A percentile compares a stretch with the other conserved stretches of the same genome.
Evolutionary conservation across 2,888 invertebrate species (phyloP).

Genomic region (Leucozona laternaria): DNA sequence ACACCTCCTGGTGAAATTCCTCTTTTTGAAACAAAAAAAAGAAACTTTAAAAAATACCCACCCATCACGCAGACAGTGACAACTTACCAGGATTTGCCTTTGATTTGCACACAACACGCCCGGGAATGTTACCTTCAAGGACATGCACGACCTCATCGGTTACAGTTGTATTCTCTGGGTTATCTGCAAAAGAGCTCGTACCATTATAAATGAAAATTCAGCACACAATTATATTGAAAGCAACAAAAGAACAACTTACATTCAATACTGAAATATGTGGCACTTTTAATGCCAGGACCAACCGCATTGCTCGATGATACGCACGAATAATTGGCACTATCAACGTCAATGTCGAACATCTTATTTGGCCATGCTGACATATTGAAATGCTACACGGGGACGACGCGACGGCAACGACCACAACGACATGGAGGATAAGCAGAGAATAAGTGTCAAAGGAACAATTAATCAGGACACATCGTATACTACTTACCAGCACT

Average conservation of each 20-base stretch:
- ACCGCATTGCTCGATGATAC: slow-evolving; percentile 90
- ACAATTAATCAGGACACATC: slow-evolving; percentile 70
- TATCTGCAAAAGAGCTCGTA: slow-evolving; percentile 84
- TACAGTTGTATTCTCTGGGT: slow-evolving; percentile 93
- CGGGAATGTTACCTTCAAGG: slow-evolving; percentile 84
- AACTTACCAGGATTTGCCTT: slow-evolving; percentile 84
- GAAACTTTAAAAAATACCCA: not conserved
- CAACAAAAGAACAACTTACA: slow-evolving; percentile 86
- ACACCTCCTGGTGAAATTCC: slow-evolving; percentile 6
- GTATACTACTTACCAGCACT: slow-evolving; percentile 87
- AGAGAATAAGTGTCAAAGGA: slow-evolving; percentile 51
- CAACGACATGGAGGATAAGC: slow-evolving; percentile 1
- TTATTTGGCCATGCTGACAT: slow-evolving; percentile 92
- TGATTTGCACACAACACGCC: slow-evolving; percentile 85
- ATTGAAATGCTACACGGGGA: slow-evolving; percentile 88
- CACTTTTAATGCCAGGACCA: slow-evolving; percentile 92
- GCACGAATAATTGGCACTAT: slow-evolving; percentile 93
- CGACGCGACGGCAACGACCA: not conserved
- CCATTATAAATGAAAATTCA: not conserved
- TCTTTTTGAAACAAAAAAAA: no score
- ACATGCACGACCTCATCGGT: slow-evolving; percentile 84
- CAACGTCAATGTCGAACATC: slow-evolving; percentile 89
- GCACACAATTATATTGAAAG: slow-evolving; percentile 32
- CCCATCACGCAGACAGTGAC: not conserved
- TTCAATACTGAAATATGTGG: slow-evolving; percentile 94